These are phyloP conservation scores for Saguinus imperator DNA, from an alignment of 2,113 vertebrate species.

Conservation along the genomic window DNA sequence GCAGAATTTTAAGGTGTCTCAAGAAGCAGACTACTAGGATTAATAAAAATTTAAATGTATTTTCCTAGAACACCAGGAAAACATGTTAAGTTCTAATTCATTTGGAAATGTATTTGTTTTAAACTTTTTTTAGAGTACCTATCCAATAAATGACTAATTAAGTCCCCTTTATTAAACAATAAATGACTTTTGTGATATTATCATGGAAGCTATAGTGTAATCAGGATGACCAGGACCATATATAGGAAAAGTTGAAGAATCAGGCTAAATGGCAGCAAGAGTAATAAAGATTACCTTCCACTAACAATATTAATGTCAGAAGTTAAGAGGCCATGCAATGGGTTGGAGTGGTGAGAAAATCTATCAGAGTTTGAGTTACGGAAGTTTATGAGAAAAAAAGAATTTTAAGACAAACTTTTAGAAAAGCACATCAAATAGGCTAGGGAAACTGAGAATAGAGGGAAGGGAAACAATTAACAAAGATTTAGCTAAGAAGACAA, in stretches of 20 bases:
- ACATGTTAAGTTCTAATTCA: not conserved
- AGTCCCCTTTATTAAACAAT: not conserved
- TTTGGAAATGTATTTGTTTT: not conserved
- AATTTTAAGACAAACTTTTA: not conserved
- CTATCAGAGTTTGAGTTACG: not conserved
- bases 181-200: not conserved
- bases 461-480: not conserved
- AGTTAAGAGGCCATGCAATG: not conserved
- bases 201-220: not conserved
- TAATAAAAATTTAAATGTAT: not conserved
- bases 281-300: not conserved
- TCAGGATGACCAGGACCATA: not conserved
- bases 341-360: not conserved
- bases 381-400: not conserved
- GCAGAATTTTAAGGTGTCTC: not conserved
- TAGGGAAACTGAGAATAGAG: not conserved
- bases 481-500: not conserved
- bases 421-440: not conserved
- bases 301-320: not conserved
- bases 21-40: not conserved
- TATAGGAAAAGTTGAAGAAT: not conserved
- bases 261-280: not conserved
- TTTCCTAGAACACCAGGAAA: constrained; percentile 1
- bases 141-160: not conserved
- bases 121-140: not conserved